Evolutionary conservation across 2,113 vertebrate species (phyloP).

Genomic region (Ceratotherium simum): DNA sequence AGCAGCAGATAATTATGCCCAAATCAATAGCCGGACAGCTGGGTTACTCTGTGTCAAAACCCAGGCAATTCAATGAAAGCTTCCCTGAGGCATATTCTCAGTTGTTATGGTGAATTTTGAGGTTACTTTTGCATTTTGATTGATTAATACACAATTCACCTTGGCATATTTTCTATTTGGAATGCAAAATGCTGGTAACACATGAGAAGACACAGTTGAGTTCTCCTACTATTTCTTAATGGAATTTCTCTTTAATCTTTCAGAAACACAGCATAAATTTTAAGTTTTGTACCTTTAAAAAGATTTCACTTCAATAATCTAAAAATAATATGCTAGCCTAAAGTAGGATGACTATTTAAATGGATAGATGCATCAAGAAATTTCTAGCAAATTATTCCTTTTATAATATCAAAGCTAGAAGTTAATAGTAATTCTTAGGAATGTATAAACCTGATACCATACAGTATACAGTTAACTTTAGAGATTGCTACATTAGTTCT

Average conservation of each 20-base stretch:
- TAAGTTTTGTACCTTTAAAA: slow-evolving; percentile 74
- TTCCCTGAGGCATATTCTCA: slow-evolving; percentile 83
- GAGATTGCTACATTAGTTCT: slow-evolving; percentile 57
- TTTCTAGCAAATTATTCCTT: slow-evolving; percentile 81
- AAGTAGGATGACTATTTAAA: slow-evolving; percentile 72
- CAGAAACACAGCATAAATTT: slow-evolving; percentile 68
- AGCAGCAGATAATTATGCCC: slow-evolving; percentile 87
- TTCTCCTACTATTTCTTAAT: slow-evolving; percentile 76
- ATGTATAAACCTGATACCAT: slow-evolving; percentile 45
- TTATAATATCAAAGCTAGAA: slow-evolving; percentile 70
- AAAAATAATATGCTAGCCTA: slow-evolving; percentile 75
- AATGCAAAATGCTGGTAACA: slow-evolving; percentile 85
- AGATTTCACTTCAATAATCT: slow-evolving; percentile 72
- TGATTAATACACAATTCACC: slow-evolving; percentile 88
- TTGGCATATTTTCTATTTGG: slow-evolving; percentile 86
- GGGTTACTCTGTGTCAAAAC: slow-evolving; percentile 84
- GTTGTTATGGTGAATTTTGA: slow-evolving; percentile 83
- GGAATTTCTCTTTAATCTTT: slow-evolving; percentile 79
- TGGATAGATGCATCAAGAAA: slow-evolving; percentile 72
- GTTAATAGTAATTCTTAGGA: slow-evolving; percentile 69
- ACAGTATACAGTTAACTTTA: slow-evolving; percentile 63
- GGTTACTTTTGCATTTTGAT: slow-evolving; percentile 87
- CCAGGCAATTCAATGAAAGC: slow-evolving; percentile 84
- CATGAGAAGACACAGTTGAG: slow-evolving; percentile 77
- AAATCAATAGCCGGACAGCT: slow-evolving; percentile 88